Percentiles rank a stretch among this genome's conserved stretches.
Evolutionary conservation across 2,113 vertebrate species (phyloP).

Genomic region (Dicentrarchus labrax): DNA sequence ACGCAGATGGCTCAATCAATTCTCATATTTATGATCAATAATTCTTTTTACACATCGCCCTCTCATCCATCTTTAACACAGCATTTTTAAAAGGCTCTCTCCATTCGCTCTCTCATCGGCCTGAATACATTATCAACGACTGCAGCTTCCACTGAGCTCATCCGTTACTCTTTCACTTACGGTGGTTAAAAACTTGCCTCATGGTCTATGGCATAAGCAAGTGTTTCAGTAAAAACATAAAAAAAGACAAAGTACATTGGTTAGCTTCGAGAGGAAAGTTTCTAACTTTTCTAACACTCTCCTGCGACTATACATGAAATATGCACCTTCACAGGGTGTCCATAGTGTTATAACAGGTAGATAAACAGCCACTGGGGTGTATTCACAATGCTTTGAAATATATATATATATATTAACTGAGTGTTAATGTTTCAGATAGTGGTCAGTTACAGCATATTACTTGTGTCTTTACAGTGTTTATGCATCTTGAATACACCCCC

Average conservation of each 20-base stretch:
- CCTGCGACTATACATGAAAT: conserved; percentile 67
- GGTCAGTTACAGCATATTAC: conserved; percentile 61
- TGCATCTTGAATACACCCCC: conserved; percentile 63
- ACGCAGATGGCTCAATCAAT: conserved; percentile 31
- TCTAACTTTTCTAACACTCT: conserved; percentile 66
- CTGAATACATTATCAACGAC: background rate
- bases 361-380: conserved; percentile 67
- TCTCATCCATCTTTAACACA: conserved; percentile 26
- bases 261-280: conserved; percentile 70
- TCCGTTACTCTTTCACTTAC: conserved; percentile 50
- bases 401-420: conserved; percentile 19
- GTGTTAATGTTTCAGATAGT: conserved; percentile 59
- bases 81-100: conserved; percentile 19
- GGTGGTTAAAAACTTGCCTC: conserved; percentile 61
- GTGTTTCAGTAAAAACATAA: conserved; percentile 77
- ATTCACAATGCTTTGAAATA: conserved; percentile 62
- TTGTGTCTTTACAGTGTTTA: conserved; percentile 64
- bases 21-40: conserved; percentile 49
- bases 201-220: conserved; percentile 41
- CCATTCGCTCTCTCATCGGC: conserved; percentile 13
- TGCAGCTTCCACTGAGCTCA: background rate
- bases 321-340: conserved; percentile 63
- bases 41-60: conserved; percentile 40
- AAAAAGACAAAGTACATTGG: conserved; percentile 64
- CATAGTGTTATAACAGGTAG: conserved; percentile 70